Conservation (phyloP, 2,113 vertebrate genomes). For the Cynocephalus volans region DNA sequence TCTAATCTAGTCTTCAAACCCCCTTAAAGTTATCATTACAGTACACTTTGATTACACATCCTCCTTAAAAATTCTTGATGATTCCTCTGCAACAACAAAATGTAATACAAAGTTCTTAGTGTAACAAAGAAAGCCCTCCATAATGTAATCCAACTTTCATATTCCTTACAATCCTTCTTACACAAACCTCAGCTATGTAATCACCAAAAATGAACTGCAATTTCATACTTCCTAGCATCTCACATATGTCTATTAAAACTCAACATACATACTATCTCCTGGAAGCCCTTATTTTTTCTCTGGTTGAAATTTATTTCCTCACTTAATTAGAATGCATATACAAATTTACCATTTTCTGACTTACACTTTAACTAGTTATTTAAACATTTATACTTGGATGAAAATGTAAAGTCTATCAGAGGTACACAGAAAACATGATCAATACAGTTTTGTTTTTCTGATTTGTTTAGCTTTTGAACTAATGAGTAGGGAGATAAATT, state of each 20-base stretch:
- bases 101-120: neutral
- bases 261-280: neutral
- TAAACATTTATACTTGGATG: neutral
- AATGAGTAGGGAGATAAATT: neutral
- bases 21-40: neutral
- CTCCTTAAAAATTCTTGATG: neutral
- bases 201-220: neutral
- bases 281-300: neutral
- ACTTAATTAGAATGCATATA: conserved; percentile 25
- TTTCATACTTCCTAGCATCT: neutral
- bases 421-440: neutral
- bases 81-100: neutral
- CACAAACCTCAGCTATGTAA: neutral
- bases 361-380: neutral
- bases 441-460: neutral
- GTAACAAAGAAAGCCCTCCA: neutral
- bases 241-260: neutral
- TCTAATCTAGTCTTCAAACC: neutral
- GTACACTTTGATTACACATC: neutral
- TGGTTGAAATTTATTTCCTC: neutral
- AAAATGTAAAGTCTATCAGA: conserved; percentile 39
- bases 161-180: neutral
- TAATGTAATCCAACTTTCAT: neutral
- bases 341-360: neutral
- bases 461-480: neutral